These are phyloP conservation scores for Erythrolamprus reginae DNA, from an alignment of 2,113 vertebrate species.

Conservation along the genomic window DNA sequence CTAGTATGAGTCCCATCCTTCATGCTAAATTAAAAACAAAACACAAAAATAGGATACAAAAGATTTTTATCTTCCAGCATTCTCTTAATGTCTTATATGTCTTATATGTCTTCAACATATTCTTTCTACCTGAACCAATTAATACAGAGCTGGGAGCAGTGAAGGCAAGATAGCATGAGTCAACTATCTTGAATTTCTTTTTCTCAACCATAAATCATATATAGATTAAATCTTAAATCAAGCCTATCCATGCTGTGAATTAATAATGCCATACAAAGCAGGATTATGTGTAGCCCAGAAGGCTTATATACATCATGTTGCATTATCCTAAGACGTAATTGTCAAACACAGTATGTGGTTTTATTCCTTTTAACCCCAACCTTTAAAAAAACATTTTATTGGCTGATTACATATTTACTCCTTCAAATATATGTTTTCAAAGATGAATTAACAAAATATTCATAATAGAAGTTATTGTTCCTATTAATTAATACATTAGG, in stretches of 20 bases:
- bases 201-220: background rate
- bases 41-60: background rate
- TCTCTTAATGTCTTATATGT: background rate
- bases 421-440: slow-evolving; percentile 3
- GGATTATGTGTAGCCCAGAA: background rate
- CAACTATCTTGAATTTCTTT: background rate
- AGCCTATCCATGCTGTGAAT: background rate
- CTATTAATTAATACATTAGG: too few relatives aligned
- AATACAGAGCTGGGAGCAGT: background rate
- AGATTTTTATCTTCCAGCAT: background rate
- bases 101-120: too few relatives aligned
- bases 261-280: background rate
- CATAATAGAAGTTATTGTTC: background rate
- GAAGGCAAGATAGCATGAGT: background rate
- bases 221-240: background rate
- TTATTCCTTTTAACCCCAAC: background rate
- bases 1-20: background rate
- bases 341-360: background rate
- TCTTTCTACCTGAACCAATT: background rate
- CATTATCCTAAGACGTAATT: background rate
- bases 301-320: background rate
- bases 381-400: background rate
- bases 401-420: background rate
- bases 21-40: background rate
- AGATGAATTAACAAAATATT: background rate